Evolutionary conservation across 2,113 vertebrate species (phyloP), one percentile per base, ranked within the genome.

Genomic region (Xiphias gladius): DNA sequence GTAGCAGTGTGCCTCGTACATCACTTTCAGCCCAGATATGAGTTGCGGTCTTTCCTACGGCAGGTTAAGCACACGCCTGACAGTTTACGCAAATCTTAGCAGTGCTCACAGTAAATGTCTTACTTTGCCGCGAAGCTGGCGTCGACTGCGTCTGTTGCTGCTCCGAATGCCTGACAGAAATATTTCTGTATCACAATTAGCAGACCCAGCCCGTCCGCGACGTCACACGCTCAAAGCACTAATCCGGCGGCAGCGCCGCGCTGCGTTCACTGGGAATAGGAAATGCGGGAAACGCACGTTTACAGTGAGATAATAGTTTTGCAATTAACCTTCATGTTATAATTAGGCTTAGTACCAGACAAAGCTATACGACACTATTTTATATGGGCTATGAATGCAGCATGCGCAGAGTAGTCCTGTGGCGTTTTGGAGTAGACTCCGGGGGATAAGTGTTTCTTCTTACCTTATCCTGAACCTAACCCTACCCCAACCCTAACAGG

Each of bases 121-220:
- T 84, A 84, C 66, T 63, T 59, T 26, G 30, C 24, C 13, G n/a
- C 11, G 63, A 48, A 28, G 35, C 30, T 39, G 75, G 5, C 11
- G 58, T 24, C 17, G 22, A 20, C 48, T 20, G 48, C 50, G 72
- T 32, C 6, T 24, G 54, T 61, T n/a, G 37, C 58, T 19, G 37
- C 58, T 72, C 43, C 76, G 19, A 1, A 54, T 54, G 22, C 2
- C 50, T 19, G 13, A 48, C 13, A 48, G 6, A 7, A 22, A 54
- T 65, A 57, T 62, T 41, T 28, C 50, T 79, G 13, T 19, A 7
- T 65, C 54, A 75, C 13, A 73, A 64, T 32, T 30, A 76, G 52
- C n/a, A 24, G 32, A 75, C 75, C 82, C 67, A 74, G 54, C 81
- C 84, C 55, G 64, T n/a, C 16, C 14, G 19, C 12, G 76, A 90